These are phyloP conservation scores for Argopecten irradians DNA, from an alignment of 1,140 invertebrate species.

Conservation along the genomic window DNA sequence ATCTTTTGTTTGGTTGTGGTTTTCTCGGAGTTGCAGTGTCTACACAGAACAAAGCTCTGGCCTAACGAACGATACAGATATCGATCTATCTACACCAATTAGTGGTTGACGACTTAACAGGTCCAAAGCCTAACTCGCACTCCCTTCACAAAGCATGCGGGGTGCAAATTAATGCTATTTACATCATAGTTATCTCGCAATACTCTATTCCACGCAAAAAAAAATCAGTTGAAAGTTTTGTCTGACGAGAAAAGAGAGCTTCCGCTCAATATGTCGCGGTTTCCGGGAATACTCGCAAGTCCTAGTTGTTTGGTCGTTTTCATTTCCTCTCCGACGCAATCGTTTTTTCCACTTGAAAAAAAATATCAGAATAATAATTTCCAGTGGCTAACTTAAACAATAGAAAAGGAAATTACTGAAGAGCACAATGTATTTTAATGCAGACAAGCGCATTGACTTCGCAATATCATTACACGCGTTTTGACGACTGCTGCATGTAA, in stretches of 20 bases:
- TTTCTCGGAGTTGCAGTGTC: conserved; percentile 17
- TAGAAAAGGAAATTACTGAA: conserved; percentile 9
- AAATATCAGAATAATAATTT: conserved; percentile 13
- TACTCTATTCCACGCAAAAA: not conserved
- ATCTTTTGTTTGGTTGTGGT: conserved; percentile 37
- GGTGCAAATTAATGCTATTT: conserved; percentile 42
- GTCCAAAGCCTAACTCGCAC: conserved; percentile 34
- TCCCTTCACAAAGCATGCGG: conserved; percentile 30
- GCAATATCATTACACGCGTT: not conserved
- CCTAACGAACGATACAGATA: conserved; percentile 30
- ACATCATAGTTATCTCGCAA: conserved; percentile 26
- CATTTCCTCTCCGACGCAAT: not conserved
- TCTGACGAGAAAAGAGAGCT: conserved; percentile 31
- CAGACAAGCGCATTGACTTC: not conserved
- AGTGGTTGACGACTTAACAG: conserved; percentile 49
- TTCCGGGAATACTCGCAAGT: conserved; percentile 29
- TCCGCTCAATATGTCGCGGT: conserved; percentile 34
- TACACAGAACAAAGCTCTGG: conserved; percentile 28
- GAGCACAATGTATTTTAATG: not conserved
- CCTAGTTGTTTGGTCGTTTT: not conserved
- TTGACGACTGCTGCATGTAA: not conserved
- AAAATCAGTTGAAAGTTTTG: conserved; percentile 37
- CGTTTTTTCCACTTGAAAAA: conserved; percentile 16
- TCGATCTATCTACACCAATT: conserved; percentile 46
- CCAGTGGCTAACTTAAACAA: conserved; percentile 6